Evolutionary conservation across 2,797 vertebrate species (phyloP), one percentile per base, ranked within the genome.

Genomic region (Geotrypetes seraphini): DNA sequence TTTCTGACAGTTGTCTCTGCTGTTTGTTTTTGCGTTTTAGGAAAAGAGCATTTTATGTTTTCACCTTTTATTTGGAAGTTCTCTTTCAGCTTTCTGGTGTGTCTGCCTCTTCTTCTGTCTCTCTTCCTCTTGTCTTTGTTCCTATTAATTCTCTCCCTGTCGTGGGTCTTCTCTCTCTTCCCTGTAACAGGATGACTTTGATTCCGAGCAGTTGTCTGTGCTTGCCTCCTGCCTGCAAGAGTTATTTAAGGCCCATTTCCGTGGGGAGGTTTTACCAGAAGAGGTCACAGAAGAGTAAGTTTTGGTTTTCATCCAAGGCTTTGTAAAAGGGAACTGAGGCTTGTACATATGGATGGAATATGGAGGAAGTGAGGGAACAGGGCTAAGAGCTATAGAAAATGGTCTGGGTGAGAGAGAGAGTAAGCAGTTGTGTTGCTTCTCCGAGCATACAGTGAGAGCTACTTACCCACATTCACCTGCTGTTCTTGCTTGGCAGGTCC

Each of bases 281-380:
- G 94, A 98, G 60, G 86, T 97, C 68, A 91, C 90, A 0, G 94
- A 97, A 37, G 94, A 98, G 94, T 98, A 78, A 63, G 83, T 51
- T 3, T 23, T 8, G 2, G 0, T 14, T 7, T 7, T 10, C 7
- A 14, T 15, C 20, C 3, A 16, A 18, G 8, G 11, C 3, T 19
- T 19, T 34, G 10, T 26, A 10, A 12, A 6, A 10, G 6, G n/a
- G 8, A 25, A 9, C 12, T n/a, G 7, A n/a, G 15, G 11, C 25
- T 16, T 12, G 23, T n/a, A n/a, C 14, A 7, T 27, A 7, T 21
- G 14, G 12, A 12, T 12, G 5, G 26, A 9, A 14, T 24, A 12
- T 19, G 21, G 18, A 13, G 29, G 9, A 15, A 12, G n/a, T n/a
- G n/a, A n/a, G n/a, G n/a, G n/a, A n/a, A n/a, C n/a, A n/a, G n/a